These are phyloP conservation scores for Microctonus brassicae DNA, from an alignment of 2,888 invertebrate species.

Conservation along the genomic window DNA sequence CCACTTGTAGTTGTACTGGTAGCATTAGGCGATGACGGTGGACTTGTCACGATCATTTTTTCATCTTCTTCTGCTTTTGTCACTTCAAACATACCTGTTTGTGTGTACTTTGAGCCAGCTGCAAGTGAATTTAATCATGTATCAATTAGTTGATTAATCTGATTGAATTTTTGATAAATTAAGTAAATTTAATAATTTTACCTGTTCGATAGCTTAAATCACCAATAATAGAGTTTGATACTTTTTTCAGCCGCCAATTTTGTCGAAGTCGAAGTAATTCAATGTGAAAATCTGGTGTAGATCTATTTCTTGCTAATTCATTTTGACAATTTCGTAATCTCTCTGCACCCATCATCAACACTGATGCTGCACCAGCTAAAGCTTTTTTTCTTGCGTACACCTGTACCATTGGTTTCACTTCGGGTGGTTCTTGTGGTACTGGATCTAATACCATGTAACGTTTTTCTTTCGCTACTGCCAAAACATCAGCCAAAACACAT, in stretches of 20 bases:
- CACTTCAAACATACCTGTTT: conserved; percentile 95
- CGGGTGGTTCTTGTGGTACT: conserved; percentile 85
- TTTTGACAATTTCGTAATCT: conserved; percentile 84
- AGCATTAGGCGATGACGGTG: conserved; percentile 72
- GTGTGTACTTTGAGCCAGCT: conserved; percentile 93
- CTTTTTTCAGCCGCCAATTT: conserved; percentile 97
- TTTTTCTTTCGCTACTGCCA: conserved; percentile 93
- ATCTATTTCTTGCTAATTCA: conserved; percentile 83
- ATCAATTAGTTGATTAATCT: background rate
- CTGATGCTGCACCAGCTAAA: conserved; percentile 86
- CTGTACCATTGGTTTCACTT: conserved; percentile 88
- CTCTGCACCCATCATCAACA: conserved; percentile 88
- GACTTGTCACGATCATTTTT: conserved; percentile 68
- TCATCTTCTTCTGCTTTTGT: conserved; percentile 90
- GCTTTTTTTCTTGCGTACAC: conserved; percentile 95
- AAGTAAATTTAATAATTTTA: conserved; percentile 48
- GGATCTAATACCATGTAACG: conserved; percentile 95
- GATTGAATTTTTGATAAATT: too few species aligned
- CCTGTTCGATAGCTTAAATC: conserved; percentile 94
- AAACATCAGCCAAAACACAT: conserved; percentile 91
- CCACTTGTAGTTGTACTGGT: conserved; percentile 55
- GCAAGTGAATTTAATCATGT: conserved; percentile 24
- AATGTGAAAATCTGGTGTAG: conserved; percentile 91
- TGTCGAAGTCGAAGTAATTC: conserved; percentile 90
- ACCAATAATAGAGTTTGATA: conserved; percentile 94